Evolutionary conservation across 2,113 vertebrate genomes (phyloP).

Genomic region (Pseudopipra pipra): DNA sequence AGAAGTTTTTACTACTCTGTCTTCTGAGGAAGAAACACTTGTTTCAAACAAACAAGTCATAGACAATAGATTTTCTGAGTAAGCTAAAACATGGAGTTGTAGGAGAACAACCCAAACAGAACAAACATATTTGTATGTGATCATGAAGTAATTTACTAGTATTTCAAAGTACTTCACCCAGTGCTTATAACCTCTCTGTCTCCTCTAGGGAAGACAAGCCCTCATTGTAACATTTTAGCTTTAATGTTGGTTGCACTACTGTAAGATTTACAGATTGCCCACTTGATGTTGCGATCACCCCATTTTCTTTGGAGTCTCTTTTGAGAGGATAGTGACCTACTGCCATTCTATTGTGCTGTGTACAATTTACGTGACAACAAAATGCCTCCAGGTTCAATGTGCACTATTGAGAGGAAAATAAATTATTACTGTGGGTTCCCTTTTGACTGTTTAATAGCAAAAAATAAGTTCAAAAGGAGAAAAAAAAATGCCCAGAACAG

Average conservation of each 20-base stretch:
- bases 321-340: neutral
- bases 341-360: neutral
- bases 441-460: neutral
- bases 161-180: neutral
- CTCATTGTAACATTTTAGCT: neutral
- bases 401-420: neutral
- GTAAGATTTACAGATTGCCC: slow-evolving; percentile 18
- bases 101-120: neutral
- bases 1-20: neutral
- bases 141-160: neutral
- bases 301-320: neutral
- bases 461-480: neutral
- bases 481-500: neutral
- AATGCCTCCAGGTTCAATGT: neutral
- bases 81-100: neutral
- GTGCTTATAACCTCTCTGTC: neutral
- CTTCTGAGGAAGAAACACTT: neutral
- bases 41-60: neutral
- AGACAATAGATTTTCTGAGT: neutral
- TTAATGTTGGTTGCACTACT: neutral
- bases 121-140: neutral
- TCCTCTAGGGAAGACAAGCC: slow-evolving; percentile 17
- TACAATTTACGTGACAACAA: slow-evolving; percentile 17
- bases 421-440: neutral
- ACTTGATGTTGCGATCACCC: neutral